Evolutionary conservation across 23 tunicate species (phyloP).

Genomic region (Botrylloides violaceus): DNA sequence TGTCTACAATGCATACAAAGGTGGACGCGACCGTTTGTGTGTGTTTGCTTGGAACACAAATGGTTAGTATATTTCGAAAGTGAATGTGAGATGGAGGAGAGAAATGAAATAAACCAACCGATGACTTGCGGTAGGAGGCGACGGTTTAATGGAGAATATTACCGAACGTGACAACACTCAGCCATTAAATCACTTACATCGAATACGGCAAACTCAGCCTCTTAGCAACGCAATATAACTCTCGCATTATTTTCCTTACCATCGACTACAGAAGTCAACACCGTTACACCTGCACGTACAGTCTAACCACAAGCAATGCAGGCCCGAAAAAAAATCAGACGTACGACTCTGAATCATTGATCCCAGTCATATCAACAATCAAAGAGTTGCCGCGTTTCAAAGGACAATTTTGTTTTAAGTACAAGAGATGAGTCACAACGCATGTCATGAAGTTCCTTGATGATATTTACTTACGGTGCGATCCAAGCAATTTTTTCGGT

Average conservation of each 20-base stretch:
- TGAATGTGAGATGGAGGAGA: neutral
- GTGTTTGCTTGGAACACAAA: constrained; percentile 3
- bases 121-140: neutral
- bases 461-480: neutral
- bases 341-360: neutral
- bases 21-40: neutral
- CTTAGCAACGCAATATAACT: no score
- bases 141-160: neutral
- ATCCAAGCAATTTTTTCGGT: neutral
- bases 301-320: neutral
- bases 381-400: neutral
- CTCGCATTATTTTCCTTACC: no score
- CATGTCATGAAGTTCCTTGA: neutral
- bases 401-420: neutral
- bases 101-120: neutral
- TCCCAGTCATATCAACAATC: neutral
- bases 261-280: no score
- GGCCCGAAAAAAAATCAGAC: neutral
- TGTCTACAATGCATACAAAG: neutral
- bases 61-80: neutral
- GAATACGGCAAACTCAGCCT: no score
- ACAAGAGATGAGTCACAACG: neutral
- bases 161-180: neutral
- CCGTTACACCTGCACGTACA: no score
- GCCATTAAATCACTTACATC: neutral